Conservation (phyloP, 1,140 invertebrate species). For the Ooceraea biroi region DNA sequence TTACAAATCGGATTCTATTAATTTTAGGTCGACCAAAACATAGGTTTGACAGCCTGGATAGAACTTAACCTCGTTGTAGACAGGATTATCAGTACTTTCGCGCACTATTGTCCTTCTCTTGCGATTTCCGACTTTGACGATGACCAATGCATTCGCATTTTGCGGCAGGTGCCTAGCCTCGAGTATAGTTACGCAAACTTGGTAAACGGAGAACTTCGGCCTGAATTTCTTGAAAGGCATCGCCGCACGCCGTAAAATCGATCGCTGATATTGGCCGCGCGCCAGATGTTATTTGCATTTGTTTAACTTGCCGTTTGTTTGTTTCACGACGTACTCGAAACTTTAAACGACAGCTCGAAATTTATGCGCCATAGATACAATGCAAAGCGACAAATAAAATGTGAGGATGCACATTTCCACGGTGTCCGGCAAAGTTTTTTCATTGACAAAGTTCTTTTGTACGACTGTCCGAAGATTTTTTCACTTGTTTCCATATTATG, state of each 20-base stretch:
- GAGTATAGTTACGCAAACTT: constrained; percentile 86
- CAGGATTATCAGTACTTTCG: constrained; percentile 87
- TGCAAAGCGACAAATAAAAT: background rate
- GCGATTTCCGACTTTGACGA: constrained; percentile 87
- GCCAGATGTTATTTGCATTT: constrained; percentile 49
- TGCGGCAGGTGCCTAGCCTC: constrained; percentile 86
- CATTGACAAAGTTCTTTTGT: background rate
- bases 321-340: constrained; percentile 24
- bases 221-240: constrained; percentile 65
- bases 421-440: background rate
- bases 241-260: constrained; percentile 35
- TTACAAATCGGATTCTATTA: background rate
- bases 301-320: constrained; percentile 47
- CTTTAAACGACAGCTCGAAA: background rate
- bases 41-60: background rate
- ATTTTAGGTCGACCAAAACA: background rate
- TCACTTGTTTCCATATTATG: no score
- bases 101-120: constrained; percentile 86
- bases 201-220: constrained; percentile 77
- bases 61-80: constrained; percentile 87
- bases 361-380: constrained; percentile 4
- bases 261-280: constrained; percentile 37
- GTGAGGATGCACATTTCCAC: background rate
- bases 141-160: constrained; percentile 87
- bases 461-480: no score